Evolutionary conservation across 2,113 vertebrate species (phyloP).

Genomic region (Indicator indicator): DNA sequence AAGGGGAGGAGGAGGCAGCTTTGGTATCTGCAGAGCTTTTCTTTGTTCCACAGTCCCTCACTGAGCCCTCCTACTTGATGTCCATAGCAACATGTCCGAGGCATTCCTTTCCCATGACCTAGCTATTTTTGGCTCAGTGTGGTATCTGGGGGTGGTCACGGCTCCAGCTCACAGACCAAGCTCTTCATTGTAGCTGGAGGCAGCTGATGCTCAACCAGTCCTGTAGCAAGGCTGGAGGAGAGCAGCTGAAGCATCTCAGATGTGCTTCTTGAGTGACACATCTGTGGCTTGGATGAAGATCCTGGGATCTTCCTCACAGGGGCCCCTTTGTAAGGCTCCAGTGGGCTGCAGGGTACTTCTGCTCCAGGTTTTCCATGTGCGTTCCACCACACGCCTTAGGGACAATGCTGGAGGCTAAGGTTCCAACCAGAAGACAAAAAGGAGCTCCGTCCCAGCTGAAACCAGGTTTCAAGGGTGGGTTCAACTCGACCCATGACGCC

Average conservation of each 20-base stretch:
- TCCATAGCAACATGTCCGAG: too few relatives aligned
- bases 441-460: too few relatives aligned
- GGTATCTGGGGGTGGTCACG: accelerated
- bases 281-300: accelerated
- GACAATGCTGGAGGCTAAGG: not conserved
- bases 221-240: too few relatives aligned
- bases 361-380: not conserved
- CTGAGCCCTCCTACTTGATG: too few relatives aligned
- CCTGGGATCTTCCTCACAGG: not conserved
- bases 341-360: not conserved
- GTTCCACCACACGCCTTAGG: not conserved
- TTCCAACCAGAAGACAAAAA: too few relatives aligned
- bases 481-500: too few relatives aligned
- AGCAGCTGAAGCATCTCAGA: too few relatives aligned
- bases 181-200: not conserved
- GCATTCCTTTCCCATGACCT: too few relatives aligned
- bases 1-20: not conserved
- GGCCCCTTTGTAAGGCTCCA: not conserved
- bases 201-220: accelerated
- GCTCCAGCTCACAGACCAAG: not conserved
- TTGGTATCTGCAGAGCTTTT: accelerated
- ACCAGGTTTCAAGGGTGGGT: too few relatives aligned
- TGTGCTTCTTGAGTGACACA: accelerated
- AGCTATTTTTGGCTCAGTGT: accelerated
- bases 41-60: accelerated